Base-by-base conservation (phyloP, 2,113 vertebrate genomes). In the Oncorhynchus keta region DNA sequence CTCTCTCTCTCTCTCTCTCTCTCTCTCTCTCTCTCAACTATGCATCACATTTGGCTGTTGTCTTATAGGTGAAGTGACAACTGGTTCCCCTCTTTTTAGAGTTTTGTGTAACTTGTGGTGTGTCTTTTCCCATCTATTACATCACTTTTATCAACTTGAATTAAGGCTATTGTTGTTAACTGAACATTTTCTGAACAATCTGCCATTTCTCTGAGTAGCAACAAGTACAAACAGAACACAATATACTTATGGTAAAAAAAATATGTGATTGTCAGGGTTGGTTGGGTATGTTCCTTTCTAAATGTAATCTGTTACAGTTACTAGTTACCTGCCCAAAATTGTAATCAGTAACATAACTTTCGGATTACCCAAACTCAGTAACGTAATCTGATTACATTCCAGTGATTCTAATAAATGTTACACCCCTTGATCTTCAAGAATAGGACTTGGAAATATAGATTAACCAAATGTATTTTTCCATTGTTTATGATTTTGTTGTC, bases 61-160 rank as follows among this genome's bases (percentile, higher is more conserved):
- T 59, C 57, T 75, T 57, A 78, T 70, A 70, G 49, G 9, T 22
- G 26, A 69, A 64, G 18, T 22, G 22, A 75, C 70, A 73, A 75
- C 5, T 11, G 9, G 48, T 72, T 76, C 39, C 61, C 28, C 12
- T 14, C 18, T 6, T 39, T 39, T 39, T 51, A 16, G 49, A 16
- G 49, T 55, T 16, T 59, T 11, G 32, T 72, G 39, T 28, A 5
- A 28, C 30, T 57, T 72, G 66, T 55, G 26, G 12, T 39, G 49
- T 14, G 13, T 55, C 49, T 55, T 14, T 55, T 1, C 12, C 16
- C 9, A 55, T 13, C 49, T 55, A 9, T 24, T 32, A 22, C 59
- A 20, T n/a, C 59, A 22, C n/a, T 13, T 67, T 51, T 28, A 68
- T 26, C 1, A 9, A 51, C 35, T 45, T 45, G 39, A 45, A 45